Percentiles rank a stretch among this genome's conserved stretches.
Evolutionary conservation across 1,140 invertebrate genomes (phyloP).

Genomic region (Pararge aegeria): DNA sequence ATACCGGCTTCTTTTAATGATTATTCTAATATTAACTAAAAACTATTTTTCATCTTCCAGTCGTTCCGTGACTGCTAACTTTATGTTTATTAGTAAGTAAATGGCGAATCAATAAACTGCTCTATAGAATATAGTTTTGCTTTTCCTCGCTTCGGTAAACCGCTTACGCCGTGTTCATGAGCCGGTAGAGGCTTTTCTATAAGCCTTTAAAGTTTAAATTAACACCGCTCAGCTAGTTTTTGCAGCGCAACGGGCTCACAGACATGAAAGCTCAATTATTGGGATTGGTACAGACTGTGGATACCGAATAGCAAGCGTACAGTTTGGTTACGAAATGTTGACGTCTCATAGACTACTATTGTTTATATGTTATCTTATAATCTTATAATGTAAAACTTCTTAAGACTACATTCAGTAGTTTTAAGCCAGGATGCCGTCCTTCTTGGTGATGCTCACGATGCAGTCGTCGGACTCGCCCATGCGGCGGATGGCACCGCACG

Average conservation of each 20-base stretch:
- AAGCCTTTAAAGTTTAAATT: constrained; percentile 1
- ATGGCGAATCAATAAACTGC: background rate
- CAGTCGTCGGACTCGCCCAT: constrained; percentile 99
- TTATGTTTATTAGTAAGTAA: too few relatives aligned
- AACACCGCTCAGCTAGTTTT: background rate
- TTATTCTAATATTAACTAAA: too few relatives aligned
- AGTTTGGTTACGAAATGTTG: background rate
- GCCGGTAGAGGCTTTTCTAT: background rate
- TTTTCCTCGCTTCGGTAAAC: background rate
- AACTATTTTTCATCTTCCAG: too few relatives aligned
- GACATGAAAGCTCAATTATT: constrained; percentile 4
- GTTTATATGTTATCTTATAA: too few relatives aligned
- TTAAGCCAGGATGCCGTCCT: constrained; percentile 95
- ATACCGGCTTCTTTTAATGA: too few relatives aligned
- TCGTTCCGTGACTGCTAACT: too few relatives aligned
- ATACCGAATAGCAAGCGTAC: background rate
- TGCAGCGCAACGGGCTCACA: background rate
- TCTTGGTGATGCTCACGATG: constrained; percentile 95
- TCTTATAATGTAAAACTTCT: too few relatives aligned
- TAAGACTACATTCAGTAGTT: too few relatives aligned
- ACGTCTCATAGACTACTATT: too few relatives aligned
- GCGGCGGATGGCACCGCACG: constrained; percentile 97
- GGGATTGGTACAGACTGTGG: background rate
- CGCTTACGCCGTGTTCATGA: background rate
- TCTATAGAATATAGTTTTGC: background rate